phyloP scores from a whole-genome alignment of 2,113 vertebrate genomes.

The Leptodactylus fuscus region DNA sequence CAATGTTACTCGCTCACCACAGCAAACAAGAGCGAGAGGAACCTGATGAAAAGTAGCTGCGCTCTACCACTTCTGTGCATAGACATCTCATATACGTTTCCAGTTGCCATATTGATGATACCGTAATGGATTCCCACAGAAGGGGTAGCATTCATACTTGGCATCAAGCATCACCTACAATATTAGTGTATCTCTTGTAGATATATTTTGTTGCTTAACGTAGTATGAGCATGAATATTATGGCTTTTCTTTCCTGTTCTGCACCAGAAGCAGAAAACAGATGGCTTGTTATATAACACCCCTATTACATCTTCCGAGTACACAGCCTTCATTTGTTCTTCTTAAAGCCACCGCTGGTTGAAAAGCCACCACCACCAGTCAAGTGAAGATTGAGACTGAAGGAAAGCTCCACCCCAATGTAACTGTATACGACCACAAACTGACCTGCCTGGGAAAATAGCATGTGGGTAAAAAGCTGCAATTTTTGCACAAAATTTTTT shows the following conservation, averaged over 20 bases:
- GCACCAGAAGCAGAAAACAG: slow-evolving; percentile 10
- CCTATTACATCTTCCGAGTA: neutral
- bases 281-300: neutral
- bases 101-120: neutral
- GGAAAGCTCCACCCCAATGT: neutral
- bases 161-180: neutral
- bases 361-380: neutral
- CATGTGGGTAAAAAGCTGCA: too few relatives aligned
- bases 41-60: neutral
- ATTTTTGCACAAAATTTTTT: too few relatives aligned
- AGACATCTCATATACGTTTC: too few relatives aligned
- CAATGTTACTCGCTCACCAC: neutral
- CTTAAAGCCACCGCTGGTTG: too few relatives aligned
- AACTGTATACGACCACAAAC: neutral
- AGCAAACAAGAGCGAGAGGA: neutral
- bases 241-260: neutral
- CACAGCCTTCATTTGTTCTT: too few relatives aligned
- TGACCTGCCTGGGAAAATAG: neutral
- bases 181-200: too few relatives aligned
- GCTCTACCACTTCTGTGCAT: neutral
- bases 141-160: neutral
- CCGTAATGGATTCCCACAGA: neutral
- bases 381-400: neutral
- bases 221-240: neutral
- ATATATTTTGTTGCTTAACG: too few relatives aligned